Base-by-base conservation (phyloP, 92 coral and sea anemone genomes). In the Diadumene lineata region DNA sequence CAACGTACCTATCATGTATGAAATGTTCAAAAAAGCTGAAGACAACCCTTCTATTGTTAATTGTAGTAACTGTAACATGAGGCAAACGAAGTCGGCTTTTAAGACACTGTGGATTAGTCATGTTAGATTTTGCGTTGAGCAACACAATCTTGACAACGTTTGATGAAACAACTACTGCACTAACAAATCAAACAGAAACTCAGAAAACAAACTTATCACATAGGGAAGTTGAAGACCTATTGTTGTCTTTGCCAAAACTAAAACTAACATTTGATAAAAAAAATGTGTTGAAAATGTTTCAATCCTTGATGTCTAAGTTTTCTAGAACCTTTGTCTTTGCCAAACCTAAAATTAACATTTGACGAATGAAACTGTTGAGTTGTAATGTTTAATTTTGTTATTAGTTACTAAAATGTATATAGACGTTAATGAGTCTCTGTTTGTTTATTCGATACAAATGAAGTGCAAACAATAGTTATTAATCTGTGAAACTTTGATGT, bases 11-110 rank as follows among this genome's bases (percentile, higher is more conserved):
- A 13, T 27, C 70, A 23, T 70, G 84, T 34, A 32, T 71, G 10
- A 72, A 79, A 71, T 79, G 84, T 43, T 27, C 34, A 79, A 60
- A 79, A 70, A 43, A 38, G 71, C 72, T 13, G 68, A 53, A 56
- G 28, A 34, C 51, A 72, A 43, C n/a, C 33, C 67, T 26, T 32
- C 53, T 69, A 31, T 70, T 13, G 43, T 29, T 11, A 6, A 55
- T 24, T 79, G 84, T 71, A 50, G 26, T 28, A 18, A 72, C n/a
- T 79, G 84, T 70, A 72, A 69, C 29, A 58, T 56, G 4, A 71
- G 60, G 19, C 48, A 33, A 50, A 79, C 56, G 43, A 43, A 25
- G 55, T 55, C 74, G 28, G 71, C 63, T 17, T 79, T 79, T 43
- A 56, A 79, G 51, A 79, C 29, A 51, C 23, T 48, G 46, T 72